Evolutionary conservation across 2,113 vertebrate species (phyloP), one percentile per base, ranked within the genome.

Genomic region (Pomatorhinus ruficollis): DNA sequence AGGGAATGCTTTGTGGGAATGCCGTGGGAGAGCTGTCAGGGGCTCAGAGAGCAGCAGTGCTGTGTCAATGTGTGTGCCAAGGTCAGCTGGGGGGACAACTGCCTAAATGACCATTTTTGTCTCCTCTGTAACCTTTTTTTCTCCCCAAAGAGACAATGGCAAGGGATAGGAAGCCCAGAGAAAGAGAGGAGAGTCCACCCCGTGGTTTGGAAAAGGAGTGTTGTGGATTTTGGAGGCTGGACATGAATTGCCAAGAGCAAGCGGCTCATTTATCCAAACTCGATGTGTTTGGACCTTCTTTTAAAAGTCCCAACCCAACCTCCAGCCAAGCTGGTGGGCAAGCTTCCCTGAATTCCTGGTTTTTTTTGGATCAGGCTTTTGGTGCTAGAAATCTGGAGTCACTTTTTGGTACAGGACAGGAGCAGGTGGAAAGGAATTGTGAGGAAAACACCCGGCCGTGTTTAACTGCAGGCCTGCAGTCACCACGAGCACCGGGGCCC

Each of bases 61-160:
- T 35, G 5, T 4, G 2, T 15, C 4, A 0, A 2, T 3, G 4
- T 2, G 12, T n/a, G 42, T 19, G 23, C 40, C 61, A 25, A 18
- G 69, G 33, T 6, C 68, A 25, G 23, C 3, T 20, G 2, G 19
- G 8, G 39, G 24, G 1, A 37, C n/a, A 54, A 53, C 31, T 89
- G n/a, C 12, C 30, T 9, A 15, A 53, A 19, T 3, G 3, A n/a
- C 6, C 37, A 23, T 1, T 6, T 75, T 14, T 75, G 10, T 37
- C 25, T 23, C 0, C 30, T 33, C 56, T 79, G 35, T 15, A 47
- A 33, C 15, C 2, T 33, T 30, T 33, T 31, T 25, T 23, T 20
- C 11, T n/a, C 5, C 22, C 22, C 40, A 27, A n/a, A 66, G 33
- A 71, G 44, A 24, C 15, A 54, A 37, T 63, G 47, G 25, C 60